Base-by-base conservation (phyloP, 2,113 vertebrate genomes). In the Vulpes vulpes region DNA sequence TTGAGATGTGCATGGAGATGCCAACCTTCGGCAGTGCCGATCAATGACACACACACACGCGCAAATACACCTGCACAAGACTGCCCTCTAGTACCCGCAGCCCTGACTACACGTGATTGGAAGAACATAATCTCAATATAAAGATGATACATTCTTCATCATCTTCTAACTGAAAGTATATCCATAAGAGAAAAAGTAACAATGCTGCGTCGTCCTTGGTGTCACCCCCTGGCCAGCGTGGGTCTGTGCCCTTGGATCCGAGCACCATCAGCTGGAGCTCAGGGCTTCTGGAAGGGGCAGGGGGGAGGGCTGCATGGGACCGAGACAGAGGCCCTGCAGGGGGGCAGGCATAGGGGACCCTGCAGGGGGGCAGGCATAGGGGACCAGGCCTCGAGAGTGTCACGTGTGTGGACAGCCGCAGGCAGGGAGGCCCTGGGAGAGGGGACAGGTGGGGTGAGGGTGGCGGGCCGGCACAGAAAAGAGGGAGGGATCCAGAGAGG, bases 291-390 rank as follows among this genome's bases (percentile, higher is more conserved):
- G 60, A 27, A 32, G 9, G 20, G n/a, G 27, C 1, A 25, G 32
- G 32, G 14, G 35, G 27, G 38, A 20, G 11, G 22, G 35, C 35
- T 20, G 5, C 4, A 2, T 35, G 35, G 12, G 69, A 69, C 51
- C 0, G 0, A 0, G 4, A 55, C 2, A 0, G 35, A 62, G 2
- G 22, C 32, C 74, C 14, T 32, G 55, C 30, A 51, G 53, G 8
- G 17, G 1, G 22, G 43, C 60, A 8, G 10, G 9, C 32, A 14
- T 16, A 11, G 51, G 62, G 57, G 43, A 27, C 59, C 7, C 14
- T 32, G 55, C 30, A 51, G 53, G 8, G 17, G 1, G 22, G 43
- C 60, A 8, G 10, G 9, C 32, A 14, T 16, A 11, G 51, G 62
- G 57, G 43, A 27, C 59, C 7, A 22, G 12, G 8, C 14, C 30